Evolutionary conservation across 2,113 vertebrate genomes (phyloP).

Genomic region (Amazona guildingii): DNA sequence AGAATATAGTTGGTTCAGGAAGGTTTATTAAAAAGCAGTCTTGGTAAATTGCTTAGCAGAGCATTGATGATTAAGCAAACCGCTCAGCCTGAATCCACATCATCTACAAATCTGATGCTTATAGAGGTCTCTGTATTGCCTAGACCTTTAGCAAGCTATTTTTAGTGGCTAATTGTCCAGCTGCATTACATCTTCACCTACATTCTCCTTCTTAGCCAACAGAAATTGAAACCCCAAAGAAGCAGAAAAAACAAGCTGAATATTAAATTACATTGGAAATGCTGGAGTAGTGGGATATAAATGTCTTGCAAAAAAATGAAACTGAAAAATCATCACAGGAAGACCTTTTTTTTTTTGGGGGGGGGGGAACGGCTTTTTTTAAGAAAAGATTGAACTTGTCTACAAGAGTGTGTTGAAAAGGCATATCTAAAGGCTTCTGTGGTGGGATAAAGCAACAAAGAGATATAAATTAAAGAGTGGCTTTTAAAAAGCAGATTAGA

Average conservation of each 20-base stretch:
- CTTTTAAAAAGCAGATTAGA: constrained; percentile 44
- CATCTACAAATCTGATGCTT: not conserved
- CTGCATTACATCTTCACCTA: constrained; percentile 40
- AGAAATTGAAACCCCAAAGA: not conserved
- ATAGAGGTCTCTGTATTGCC: not conserved
- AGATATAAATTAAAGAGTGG: not conserved
- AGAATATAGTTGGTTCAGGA: not conserved
- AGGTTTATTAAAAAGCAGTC: not conserved
- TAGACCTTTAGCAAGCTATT: constrained; percentile 32
- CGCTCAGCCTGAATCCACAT: not conserved
- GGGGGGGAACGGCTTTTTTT: not conserved
- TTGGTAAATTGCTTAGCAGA: not conserved
- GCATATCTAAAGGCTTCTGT: not conserved
- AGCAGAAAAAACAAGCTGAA: not conserved
- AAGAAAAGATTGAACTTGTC: not conserved
- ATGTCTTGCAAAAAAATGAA: not conserved
- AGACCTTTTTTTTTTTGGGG: not conserved
- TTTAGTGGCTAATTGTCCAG: constrained; percentile 62
- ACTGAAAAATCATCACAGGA: not conserved
- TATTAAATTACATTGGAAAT: not conserved
- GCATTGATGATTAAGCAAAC: not conserved
- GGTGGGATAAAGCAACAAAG: constrained; percentile 18
- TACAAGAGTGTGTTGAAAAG: not conserved
- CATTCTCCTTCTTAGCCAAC: constrained; percentile 16
- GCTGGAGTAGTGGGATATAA: not conserved